Evolutionary conservation across 1,140 invertebrate species (phyloP), one percentile per base, ranked within the genome.

Genomic region (Monomorium pharaonis): DNA sequence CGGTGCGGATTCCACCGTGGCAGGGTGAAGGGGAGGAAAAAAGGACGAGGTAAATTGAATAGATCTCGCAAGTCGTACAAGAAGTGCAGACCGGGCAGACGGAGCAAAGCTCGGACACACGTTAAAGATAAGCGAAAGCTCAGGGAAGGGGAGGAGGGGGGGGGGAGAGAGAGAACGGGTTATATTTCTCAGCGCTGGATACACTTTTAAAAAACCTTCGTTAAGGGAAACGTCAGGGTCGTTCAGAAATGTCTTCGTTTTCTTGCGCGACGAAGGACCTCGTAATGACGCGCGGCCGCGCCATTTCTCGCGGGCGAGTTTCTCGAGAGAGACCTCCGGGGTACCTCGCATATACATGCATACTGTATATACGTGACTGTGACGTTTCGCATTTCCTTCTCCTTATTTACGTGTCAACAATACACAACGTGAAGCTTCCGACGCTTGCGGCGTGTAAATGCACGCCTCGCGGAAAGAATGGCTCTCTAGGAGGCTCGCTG

Each of bases 21-120:
- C 69, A 78, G 74, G 27, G 12, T 6, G 6, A 77, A 75, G 81
- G 74, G 27, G 12, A 6, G 6, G 81, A 75, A 89, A 89, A 93
- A 58, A 70, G 44, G 18, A 74, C 33, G 12, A 83, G 91, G 91
- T 91, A 93, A 92, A 93, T 93, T 91, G 91, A 93, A 93, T 92
- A 91, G 89, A 92, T 93, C 90, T 89, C 75, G 86, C 87, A 86
- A 75, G 75, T 75, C 60, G 60, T 84, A 75, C 37, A 69, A 87
- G 78, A 86, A 76, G 56, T 70, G 49, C 78, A 67, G 33, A 72
- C 65, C 21, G n/a, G 16, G 37, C 44, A 70, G 49, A 56, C 14
- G 62, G 49, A 70, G 65, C 58, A 77, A 78, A 56, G 54, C 78
- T 83, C 58, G 78, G 78, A 74, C 78, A 83, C 21, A 49, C 47